These are phyloP conservation scores for Andrena minutula DNA, from an alignment of 2,888 invertebrate species.

Conservation along the genomic window DNA sequence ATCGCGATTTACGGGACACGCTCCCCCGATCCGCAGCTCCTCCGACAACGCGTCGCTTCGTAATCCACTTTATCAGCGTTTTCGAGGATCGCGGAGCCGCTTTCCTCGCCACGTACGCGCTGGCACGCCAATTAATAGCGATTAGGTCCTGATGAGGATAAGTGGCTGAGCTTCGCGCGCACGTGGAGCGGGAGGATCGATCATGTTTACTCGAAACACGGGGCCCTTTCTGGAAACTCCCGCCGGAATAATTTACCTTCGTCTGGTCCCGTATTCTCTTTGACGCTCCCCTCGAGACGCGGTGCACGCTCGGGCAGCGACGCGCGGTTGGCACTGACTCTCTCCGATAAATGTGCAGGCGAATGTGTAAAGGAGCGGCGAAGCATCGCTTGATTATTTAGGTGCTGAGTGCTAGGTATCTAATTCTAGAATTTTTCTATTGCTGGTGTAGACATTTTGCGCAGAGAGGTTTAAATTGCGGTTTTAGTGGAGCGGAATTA, in stretches of 20 bases:
- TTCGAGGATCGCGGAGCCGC: background rate
- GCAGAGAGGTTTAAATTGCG: no score
- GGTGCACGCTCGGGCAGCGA: background rate
- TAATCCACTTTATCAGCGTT: conserved; percentile 1
- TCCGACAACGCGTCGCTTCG: background rate
- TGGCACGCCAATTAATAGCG: conserved; percentile 25
- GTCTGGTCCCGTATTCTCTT: conserved; percentile 15
- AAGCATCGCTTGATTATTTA: no score
- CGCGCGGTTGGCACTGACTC: background rate
- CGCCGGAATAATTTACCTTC: conserved; percentile 9
- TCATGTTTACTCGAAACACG: conserved; percentile 12
- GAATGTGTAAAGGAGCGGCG: no score
- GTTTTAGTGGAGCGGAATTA: no score
- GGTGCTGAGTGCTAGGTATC: no score
- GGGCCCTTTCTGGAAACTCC: background rate
- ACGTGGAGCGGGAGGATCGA: background rate
- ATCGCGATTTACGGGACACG: no score
- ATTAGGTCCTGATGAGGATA: conserved; percentile 1
- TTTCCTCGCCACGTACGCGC: background rate
- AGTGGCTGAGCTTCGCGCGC: background rate
- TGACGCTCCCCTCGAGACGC: background rate
- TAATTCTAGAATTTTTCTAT: no score
- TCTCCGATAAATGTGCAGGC: background rate
- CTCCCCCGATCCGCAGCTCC: background rate
- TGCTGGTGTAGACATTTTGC: no score